Evolutionary conservation across 2,113 vertebrate species (phyloP).

Genomic region (Tragelaphus imberbis): DNA sequence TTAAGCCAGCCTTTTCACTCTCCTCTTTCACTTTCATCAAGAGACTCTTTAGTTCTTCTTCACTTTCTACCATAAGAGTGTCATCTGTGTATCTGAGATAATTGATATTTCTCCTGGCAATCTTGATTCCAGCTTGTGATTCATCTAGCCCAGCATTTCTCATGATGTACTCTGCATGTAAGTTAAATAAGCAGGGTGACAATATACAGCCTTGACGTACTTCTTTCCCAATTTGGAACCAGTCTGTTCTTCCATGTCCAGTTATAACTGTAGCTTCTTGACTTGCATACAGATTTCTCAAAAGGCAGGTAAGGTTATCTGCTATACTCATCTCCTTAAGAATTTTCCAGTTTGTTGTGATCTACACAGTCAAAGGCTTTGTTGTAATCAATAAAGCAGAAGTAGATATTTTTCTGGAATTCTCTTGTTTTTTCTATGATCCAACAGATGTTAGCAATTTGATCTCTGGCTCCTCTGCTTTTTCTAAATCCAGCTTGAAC

Average conservation of each 20-base stretch:
- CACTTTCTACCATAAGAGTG: not conserved
- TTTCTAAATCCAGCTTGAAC: not conserved
- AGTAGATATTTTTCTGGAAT: not conserved
- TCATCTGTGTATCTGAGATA: not conserved
- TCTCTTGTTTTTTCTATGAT: not conserved
- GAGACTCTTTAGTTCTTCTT: not conserved
- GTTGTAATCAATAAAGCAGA: not conserved
- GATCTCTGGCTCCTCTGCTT: not conserved
- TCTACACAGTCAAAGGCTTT: not conserved
- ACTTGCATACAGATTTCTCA: not conserved
- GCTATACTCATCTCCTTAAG: not conserved
- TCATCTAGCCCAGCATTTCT: not conserved
- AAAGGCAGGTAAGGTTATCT: not conserved
- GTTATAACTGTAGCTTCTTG: not conserved
- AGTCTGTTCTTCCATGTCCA: not conserved
- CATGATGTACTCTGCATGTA: not conserved
- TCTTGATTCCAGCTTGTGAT: not conserved
- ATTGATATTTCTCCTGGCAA: not conserved
- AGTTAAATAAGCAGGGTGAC: not conserved
- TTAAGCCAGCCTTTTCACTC: not conserved
- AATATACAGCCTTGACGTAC: not conserved
- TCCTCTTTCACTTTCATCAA: not conserved
- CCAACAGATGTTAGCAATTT: not conserved
- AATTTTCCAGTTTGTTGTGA: not conserved
- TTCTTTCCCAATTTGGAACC: rapidly evolving